Evolutionary conservation across 2,888 invertebrate species (phyloP).

Genomic region (Deilephila elpenor): DNA sequence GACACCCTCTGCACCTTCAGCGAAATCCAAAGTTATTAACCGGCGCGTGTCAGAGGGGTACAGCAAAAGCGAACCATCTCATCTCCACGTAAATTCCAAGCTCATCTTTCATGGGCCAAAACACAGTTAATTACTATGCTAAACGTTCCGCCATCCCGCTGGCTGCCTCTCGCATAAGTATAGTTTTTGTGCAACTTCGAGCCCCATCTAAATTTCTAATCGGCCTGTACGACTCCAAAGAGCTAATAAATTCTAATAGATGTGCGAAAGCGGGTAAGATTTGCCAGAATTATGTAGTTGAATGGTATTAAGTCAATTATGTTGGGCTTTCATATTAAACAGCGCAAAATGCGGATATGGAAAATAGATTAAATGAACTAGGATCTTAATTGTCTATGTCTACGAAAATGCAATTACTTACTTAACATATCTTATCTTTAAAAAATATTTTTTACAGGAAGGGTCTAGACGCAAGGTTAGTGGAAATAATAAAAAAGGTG

Average conservation of each 20-base stretch:
- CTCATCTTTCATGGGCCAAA: constrained; percentile 40
- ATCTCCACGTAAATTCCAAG: constrained; percentile 34
- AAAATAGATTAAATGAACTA: no score
- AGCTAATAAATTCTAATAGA: constrained; percentile 56
- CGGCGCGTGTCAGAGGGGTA: not conserved
- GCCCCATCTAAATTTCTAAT: constrained; percentile 63
- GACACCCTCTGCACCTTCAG: no score
- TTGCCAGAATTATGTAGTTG: constrained; percentile 33
- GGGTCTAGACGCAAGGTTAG: no score
- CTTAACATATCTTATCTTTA: no score
- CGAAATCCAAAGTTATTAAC: not conserved
- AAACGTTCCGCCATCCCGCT: constrained; percentile 47
- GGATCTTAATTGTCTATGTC: no score
- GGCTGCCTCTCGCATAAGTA: constrained; percentile 40
- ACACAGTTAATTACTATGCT: constrained; percentile 61
- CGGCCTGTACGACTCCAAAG: constrained; percentile 42
- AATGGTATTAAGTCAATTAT: constrained; percentile 2
- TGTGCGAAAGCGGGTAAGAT: constrained; percentile 36
- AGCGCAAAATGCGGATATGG: no score
- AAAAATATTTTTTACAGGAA: no score
- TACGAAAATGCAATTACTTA: no score
- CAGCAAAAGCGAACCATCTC: constrained; percentile 1
- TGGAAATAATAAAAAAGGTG: no score
- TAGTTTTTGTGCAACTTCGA: constrained; percentile 56
- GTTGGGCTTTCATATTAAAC: not conserved